phyloP scores from a whole-genome alignment of 2,797 vertebrate genomes.

The Oreochromis grahami region DNA sequence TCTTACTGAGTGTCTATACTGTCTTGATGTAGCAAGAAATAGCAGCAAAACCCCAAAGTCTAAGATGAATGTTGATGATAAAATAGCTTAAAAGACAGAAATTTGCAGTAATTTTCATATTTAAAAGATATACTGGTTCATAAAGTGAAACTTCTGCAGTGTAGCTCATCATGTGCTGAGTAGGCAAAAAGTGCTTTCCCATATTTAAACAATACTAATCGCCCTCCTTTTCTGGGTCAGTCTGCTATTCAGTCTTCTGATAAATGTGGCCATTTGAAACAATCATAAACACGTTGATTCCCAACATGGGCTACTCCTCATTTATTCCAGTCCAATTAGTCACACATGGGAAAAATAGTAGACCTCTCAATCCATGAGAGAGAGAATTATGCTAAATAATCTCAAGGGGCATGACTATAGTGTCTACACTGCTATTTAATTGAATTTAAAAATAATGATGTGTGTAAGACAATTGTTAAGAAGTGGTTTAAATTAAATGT shows the following conservation, averaged over 20 bases:
- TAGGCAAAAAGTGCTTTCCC: rapidly evolving
- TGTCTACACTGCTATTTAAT: background rate
- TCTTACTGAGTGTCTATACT: rapidly evolving
- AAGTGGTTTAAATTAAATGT: background rate
- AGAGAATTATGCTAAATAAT: background rate
- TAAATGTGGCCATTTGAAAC: background rate
- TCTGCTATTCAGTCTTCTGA: background rate
- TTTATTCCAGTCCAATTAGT: background rate
- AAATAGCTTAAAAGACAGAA: background rate
- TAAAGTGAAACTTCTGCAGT: background rate
- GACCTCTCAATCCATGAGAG: background rate
- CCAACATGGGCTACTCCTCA: background rate
- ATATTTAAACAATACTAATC: background rate
- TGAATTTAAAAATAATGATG: background rate
- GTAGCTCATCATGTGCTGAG: background rate
- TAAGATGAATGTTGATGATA: background rate
- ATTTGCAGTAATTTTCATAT: rapidly evolving
- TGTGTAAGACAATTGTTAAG: background rate
- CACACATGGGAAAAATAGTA: background rate
- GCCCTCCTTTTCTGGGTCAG: background rate
- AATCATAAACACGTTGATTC: background rate
- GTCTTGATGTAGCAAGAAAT: background rate
- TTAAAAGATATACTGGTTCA: background rate
- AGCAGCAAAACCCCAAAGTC: background rate
- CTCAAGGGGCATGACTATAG: background rate